These are phyloP conservation scores for Nemoura dubitans DNA, from an alignment of 2,888 invertebrate species.

Conservation along the genomic window DNA sequence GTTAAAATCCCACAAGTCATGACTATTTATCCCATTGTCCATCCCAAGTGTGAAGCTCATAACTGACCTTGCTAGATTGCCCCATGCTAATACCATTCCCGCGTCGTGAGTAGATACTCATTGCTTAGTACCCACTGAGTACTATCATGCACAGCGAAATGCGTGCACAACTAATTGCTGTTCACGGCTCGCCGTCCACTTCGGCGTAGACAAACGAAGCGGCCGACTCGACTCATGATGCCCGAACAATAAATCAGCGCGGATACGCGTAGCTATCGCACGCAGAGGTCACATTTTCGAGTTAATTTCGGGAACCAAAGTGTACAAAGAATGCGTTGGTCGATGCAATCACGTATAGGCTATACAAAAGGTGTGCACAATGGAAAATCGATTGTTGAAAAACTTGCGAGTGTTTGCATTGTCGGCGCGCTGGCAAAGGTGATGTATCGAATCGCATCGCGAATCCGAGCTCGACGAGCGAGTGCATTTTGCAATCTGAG, in stretches of 20 bases:
- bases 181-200: neutral
- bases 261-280: neutral
- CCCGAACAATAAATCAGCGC: neutral
- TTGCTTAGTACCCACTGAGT: neutral
- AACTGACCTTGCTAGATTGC: constrained; percentile 1
- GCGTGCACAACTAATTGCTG: neutral
- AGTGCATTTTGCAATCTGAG: neutral
- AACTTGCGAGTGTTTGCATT: neutral
- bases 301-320: neutral
- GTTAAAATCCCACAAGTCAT: neutral
- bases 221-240: neutral
- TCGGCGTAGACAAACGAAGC: neutral
- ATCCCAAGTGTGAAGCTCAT: neutral
- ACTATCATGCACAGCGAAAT: neutral
- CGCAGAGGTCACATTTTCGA: neutral
- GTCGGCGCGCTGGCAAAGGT: neutral
- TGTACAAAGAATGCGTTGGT: neutral
- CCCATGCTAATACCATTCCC: neutral
- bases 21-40: neutral
- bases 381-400: neutral
- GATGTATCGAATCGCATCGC: neutral
- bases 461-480: neutral
- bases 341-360: neutral
- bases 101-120: neutral
- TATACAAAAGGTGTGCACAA: neutral